Conservation (phyloP, 2,888 invertebrate species). For the Callosobruchus maculatus region DNA sequence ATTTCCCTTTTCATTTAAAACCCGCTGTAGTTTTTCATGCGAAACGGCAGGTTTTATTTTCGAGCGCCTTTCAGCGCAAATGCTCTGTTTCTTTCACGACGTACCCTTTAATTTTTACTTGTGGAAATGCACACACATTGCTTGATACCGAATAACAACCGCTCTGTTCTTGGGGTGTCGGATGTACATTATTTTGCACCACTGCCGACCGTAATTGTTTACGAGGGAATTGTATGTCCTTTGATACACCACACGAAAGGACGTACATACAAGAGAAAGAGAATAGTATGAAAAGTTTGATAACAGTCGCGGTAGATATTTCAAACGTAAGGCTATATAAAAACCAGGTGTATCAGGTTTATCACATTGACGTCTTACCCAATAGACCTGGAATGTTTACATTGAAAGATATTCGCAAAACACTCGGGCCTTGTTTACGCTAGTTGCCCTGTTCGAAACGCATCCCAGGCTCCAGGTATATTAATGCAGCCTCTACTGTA, state of each 20-base stretch:
- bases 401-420: too few species aligned
- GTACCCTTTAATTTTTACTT: not conserved
- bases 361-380: too few species aligned
- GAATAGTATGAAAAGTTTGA: too few species aligned
- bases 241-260: not conserved
- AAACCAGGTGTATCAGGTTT: too few species aligned
- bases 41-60: not conserved
- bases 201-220: not conserved
- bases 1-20: not conserved
- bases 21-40: not conserved
- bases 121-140: not conserved
- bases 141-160: not conserved
- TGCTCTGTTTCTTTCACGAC: not conserved
- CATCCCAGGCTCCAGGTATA: too few species aligned
- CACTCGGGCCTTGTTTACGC: too few species aligned
- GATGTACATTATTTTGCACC: not conserved
- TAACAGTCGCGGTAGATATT: too few species aligned
- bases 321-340: too few species aligned
- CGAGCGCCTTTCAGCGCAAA: not conserved
- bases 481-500: too few species aligned
- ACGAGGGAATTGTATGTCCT: not conserved
- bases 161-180: not conserved
- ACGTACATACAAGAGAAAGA: too few species aligned
- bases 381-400: too few species aligned
- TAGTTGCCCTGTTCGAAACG: too few species aligned